These are phyloP conservation scores for Panulirus ornatus DNA, from an alignment of 1,140 invertebrate genomes.

Conservation along the genomic window DNA sequence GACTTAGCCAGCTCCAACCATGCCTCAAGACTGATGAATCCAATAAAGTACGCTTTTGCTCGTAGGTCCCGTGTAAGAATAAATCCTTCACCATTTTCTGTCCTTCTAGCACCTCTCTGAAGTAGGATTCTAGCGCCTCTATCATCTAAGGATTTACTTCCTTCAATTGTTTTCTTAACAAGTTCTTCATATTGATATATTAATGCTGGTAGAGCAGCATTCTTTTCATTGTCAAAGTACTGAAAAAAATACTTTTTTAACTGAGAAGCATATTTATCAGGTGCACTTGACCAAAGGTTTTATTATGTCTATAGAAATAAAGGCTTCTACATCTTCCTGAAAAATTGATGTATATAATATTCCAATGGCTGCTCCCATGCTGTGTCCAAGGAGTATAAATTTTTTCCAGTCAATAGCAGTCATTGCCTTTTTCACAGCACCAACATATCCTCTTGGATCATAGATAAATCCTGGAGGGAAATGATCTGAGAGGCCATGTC, in stretches of 20 bases:
- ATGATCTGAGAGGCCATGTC: slow-evolving; percentile 76
- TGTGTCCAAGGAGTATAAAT: slow-evolving; percentile 73
- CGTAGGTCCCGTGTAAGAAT: slow-evolving; percentile 67
- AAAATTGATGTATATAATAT: slow-evolving; percentile 71
- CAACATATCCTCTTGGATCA: slow-evolving; percentile 69
- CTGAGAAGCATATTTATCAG: slow-evolving; percentile 47
- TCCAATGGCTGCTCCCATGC: slow-evolving; percentile 73
- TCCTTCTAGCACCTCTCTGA: slow-evolving; percentile 57
- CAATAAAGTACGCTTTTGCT: slow-evolving; percentile 70
- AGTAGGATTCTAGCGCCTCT: slow-evolving; percentile 65
- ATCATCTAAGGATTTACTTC: slow-evolving; percentile 74
- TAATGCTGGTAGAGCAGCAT: slow-evolving; percentile 47
- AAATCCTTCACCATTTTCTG: slow-evolving; percentile 47
- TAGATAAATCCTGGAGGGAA: slow-evolving; percentile 76
- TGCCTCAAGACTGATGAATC: slow-evolving; percentile 60
- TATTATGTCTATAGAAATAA: slow-evolving; percentile 73
- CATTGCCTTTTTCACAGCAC: slow-evolving; percentile 69
- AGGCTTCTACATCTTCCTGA: slow-evolving; percentile 69
- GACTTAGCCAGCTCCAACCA: slow-evolving; percentile 62
- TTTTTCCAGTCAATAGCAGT: slow-evolving; percentile 66
- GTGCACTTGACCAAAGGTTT: slow-evolving; percentile 75
- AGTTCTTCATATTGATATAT: slow-evolving; percentile 71
- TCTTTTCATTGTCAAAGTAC: slow-evolving; percentile 73
- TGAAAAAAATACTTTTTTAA: slow-evolving; percentile 59
- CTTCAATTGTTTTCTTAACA: slow-evolving; percentile 65